Base-by-base conservation (phyloP, 1,140 invertebrate genomes). In the Mylabris phalerata region DNA sequence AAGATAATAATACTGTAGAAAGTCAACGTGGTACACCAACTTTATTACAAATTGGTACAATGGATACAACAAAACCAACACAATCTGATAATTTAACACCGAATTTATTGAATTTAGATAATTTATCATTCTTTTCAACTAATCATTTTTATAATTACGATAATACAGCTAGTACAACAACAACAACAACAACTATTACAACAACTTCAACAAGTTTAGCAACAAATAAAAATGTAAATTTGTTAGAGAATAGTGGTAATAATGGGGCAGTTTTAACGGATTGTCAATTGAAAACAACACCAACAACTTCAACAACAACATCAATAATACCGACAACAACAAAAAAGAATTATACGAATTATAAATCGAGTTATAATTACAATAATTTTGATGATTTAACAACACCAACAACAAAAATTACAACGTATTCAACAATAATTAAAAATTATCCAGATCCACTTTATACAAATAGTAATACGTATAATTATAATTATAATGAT, bases 1-100 rank as follows among this genome's bases (percentile, higher is more conserved):
- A 80, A 48, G 78, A 80, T 50, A 78, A 80, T 50, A 78, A 78
- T 50, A 77, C 78, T 52, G 41, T 32, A 5, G 79, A 82, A 50
- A 80, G 79, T 41, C 78, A 79, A 13, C 65, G 72, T 47, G 71
- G 69, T 7, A 74, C 76, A n/a, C 80, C 81, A 13, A 82, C 80
- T 70, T 65, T 84, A n/a, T 55, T 84, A 6, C 82, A 84, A 67
- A 83, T 84, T 43, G 82, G 82, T 3, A 73, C 78, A 3, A 79
- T 83, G 50, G 80, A 83, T 45, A 77, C 78, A 2, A 78, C 80
- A 13, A 80, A 70, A 67, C 65, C 55, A 41, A 71, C 60, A 26
- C 72, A 67, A 65, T 61, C 67, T 4, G 69, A 71, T 44, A 68
- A 54, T 59, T 58, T 70, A 60, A 70, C 68, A 10, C 63, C 65